Percentiles rank a stretch among this genome's conserved stretches.
These are phyloP conservation scores for Tolypeutes matacus DNA, from an alignment of 2,797 vertebrate genomes.

Conservation along the genomic window DNA sequence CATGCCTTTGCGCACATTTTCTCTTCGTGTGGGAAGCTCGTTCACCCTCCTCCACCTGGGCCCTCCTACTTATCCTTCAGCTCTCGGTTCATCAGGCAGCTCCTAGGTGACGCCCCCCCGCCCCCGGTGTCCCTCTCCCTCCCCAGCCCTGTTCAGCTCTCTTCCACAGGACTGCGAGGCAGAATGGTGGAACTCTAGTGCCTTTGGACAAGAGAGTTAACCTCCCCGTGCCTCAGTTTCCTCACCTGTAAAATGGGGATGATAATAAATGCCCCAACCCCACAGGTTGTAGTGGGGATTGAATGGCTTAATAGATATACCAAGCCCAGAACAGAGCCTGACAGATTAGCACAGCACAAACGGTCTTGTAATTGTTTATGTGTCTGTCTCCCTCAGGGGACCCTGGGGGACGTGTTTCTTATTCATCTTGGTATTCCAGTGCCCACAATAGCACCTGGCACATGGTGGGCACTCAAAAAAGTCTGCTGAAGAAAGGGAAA, in stretches of 20 bases:
- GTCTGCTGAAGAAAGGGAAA: not conserved
- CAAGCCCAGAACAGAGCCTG: not conserved
- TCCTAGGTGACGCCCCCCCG: not conserved
- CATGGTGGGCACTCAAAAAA: not conserved
- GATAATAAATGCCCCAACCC: not conserved
- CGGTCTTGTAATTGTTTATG: not conserved
- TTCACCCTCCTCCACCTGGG: not conserved
- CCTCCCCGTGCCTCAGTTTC: not conserved
- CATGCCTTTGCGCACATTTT: not conserved
- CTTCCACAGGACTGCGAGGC: not conserved
- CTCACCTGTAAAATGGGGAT: not conserved
- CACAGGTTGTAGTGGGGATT: not conserved
- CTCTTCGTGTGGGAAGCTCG: not conserved
- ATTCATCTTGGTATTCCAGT: not conserved
- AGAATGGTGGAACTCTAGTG: not conserved
- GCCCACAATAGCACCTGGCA: not conserved
- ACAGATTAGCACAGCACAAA: fast-evolving
- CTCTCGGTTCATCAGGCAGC: not conserved
- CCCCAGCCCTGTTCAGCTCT: not conserved
- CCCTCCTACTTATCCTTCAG: not conserved
- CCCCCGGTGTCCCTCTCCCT: not conserved
- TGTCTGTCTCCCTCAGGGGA: not conserved
- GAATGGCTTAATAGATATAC: not conserved
- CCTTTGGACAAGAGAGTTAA: not conserved
- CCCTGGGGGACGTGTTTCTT: not conserved